These are phyloP conservation scores for Auanema freiburgensis DNA, from an alignment of 2,888 invertebrate genomes.

Conservation along the genomic window DNA sequence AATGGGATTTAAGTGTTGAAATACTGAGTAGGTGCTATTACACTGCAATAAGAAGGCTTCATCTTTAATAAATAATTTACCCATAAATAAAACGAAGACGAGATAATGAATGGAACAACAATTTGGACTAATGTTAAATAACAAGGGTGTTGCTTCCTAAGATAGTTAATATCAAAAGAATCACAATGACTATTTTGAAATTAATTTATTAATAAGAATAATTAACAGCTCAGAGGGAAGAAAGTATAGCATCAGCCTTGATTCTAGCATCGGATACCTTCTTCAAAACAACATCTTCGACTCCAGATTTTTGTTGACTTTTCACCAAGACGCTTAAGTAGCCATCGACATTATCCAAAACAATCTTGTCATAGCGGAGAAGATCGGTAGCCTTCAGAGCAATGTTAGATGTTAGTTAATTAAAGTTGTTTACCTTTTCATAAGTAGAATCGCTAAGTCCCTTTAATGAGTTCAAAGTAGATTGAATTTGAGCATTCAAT, in stretches of 20 bases:
- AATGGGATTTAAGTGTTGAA: too few relatives aligned
- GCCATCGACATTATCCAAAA: slow-evolving; percentile 65
- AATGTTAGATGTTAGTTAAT: slow-evolving; percentile 1
- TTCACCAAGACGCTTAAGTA: slow-evolving; percentile 66
- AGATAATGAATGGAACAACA: not conserved
- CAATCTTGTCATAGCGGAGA: slow-evolving; percentile 70
- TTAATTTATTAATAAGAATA: not conserved
- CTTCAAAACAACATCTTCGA: slow-evolving; percentile 37
- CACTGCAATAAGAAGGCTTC: too few relatives aligned
- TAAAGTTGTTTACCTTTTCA: slow-evolving; percentile 71
- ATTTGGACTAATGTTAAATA: too few relatives aligned
- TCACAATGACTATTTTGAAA: too few relatives aligned
- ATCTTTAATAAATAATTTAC: not conserved
- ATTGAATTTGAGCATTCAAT: slow-evolving; percentile 69
- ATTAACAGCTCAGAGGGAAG: slow-evolving; percentile 17
- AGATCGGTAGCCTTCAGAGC: slow-evolving; percentile 68
- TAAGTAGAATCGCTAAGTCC: slow-evolving; percentile 72
- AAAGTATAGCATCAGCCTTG: slow-evolving; percentile 39
- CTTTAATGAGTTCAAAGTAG: slow-evolving; percentile 64
- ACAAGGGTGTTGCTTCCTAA: too few relatives aligned
- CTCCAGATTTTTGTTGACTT: slow-evolving; percentile 34
- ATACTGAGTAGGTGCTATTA: too few relatives aligned
- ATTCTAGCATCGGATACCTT: slow-evolving; percentile 41
- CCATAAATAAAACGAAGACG: slow-evolving; percentile 4
- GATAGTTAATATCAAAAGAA: too few relatives aligned